Evolutionary conservation across 2,113 vertebrate species (phyloP), one percentile per base, ranked within the genome.

Genomic region (Sander lucioperca): DNA sequence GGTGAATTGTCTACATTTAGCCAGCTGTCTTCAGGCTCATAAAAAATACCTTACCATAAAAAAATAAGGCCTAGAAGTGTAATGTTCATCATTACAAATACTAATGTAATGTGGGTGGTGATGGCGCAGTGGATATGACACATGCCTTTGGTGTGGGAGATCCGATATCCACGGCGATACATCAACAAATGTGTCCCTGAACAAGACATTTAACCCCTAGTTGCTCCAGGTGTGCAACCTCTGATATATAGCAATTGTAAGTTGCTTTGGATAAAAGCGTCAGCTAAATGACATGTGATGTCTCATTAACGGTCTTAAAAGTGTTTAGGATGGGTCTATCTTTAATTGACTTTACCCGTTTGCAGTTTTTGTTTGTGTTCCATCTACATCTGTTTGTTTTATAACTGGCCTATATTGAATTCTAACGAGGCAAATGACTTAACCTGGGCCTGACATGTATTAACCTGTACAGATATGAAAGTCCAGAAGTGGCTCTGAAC

Each of bases 401-500:
- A 25, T 74, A 80, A 43, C 30, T 27, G 4, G 4, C 14, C 7
- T 21, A 6, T 51, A n/a, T 11, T 65, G 25, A 48, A 18, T 27
- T 48, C 3, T 58, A n/a, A 62, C 43, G 10, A 63, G 54, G 39
- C 2, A 15, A 51, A 53, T 45, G 19, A 23, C n/a, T n/a, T 75
- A 13, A 56, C 54, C 21, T 47, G 19, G 21, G 30, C 18, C 18
- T 86, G 67, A 77, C 85, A 15, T 73, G 83, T 80, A 3, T 76
- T 78, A 54, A 69, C 70, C 61, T 79, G 23, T 79, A 23, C 92
- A 96, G 96, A 69, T 96, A 96, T 64, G 96, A 96, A 78, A 95
- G 83, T 63, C 82, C 94, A 57, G 96, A 96, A 83, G 95, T 96
- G 91, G 96, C 96, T 74, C 90, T 96, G 53, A 96, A 96, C 91